A percentile compares a stretch with the other conserved stretches of the same genome.
Conservation (phyloP, 2,888 invertebrate species). For the Synanthedon vespiformis region DNA sequence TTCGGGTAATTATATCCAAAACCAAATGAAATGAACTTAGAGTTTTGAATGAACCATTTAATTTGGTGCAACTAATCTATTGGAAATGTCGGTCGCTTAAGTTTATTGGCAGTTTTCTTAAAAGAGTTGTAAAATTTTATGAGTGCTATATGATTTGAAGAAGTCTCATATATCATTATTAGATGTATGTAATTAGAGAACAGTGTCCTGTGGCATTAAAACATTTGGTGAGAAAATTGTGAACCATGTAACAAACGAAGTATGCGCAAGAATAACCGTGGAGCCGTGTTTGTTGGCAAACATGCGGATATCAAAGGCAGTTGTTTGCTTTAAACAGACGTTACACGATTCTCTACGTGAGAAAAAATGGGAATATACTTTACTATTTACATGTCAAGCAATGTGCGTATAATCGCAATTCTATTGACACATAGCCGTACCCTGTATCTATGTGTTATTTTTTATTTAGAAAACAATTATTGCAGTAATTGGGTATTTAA, state of each 20-base stretch:
- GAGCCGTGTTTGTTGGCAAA: constrained; percentile 33
- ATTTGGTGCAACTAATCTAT: too few species aligned
- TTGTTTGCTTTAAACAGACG: constrained; percentile 30
- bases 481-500: too few species aligned
- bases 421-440: not conserved
- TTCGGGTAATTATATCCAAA: too few species aligned
- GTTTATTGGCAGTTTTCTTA: too few species aligned
- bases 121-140: too few species aligned
- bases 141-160: too few species aligned
- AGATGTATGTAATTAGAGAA: constrained; percentile 17
- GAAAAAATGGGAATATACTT: constrained; percentile 20
- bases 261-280: constrained; percentile 12
- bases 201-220: constrained; percentile 6
- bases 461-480: too few species aligned
- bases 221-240: constrained; percentile 4
- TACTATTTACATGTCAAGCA: not conserved
- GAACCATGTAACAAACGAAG: constrained; percentile 8
- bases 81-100: too few species aligned
- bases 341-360: constrained; percentile 25
- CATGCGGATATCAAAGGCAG: constrained; percentile 30
- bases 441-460: not conserved
- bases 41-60: too few species aligned
- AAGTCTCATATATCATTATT: too few species aligned
- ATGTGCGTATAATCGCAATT: not conserved
- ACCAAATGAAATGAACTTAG: too few species aligned